These are phyloP conservation scores for Taenioides sp. DNA, from an alignment of 2,797 vertebrate genomes.

Conservation along the genomic window DNA sequence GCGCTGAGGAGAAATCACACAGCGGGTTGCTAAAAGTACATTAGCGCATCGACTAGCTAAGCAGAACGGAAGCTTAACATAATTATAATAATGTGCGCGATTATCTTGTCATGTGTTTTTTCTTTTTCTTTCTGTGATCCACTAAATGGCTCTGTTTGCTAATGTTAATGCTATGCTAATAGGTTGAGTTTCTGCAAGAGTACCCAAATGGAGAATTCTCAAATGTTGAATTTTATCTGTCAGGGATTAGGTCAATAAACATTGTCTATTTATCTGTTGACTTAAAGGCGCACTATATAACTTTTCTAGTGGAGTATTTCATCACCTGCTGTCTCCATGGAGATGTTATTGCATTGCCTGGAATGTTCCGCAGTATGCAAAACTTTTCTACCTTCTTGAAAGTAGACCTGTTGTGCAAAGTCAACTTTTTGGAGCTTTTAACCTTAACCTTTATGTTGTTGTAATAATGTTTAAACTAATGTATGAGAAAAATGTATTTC, in stretches of 20 bases:
- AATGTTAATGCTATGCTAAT: constrained; percentile 10
- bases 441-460: too few relatives aligned
- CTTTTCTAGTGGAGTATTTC: not conserved
- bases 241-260: not conserved
- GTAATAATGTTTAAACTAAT: too few relatives aligned
- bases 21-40: constrained; percentile 11
- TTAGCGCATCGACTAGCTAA: not conserved
- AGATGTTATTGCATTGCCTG: too few relatives aligned
- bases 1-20: constrained; percentile 2
- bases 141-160: not conserved
- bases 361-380: too few relatives aligned
- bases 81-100: constrained; percentile 10
- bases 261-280: not conserved
- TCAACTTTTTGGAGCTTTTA: too few relatives aligned
- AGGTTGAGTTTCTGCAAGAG: not conserved
- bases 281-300: not conserved
- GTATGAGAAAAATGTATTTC: too few relatives aligned
- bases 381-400: too few relatives aligned
- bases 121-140: not conserved
- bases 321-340: too few relatives aligned
- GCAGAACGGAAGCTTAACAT: constrained; percentile 2
- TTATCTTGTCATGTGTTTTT: constrained; percentile 9
- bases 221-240: not conserved
- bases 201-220: not conserved
- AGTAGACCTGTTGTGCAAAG: too few relatives aligned